phyloP scores from a whole-genome alignment of 1,140 invertebrate genomes.

The Microvelia longipes region DNA sequence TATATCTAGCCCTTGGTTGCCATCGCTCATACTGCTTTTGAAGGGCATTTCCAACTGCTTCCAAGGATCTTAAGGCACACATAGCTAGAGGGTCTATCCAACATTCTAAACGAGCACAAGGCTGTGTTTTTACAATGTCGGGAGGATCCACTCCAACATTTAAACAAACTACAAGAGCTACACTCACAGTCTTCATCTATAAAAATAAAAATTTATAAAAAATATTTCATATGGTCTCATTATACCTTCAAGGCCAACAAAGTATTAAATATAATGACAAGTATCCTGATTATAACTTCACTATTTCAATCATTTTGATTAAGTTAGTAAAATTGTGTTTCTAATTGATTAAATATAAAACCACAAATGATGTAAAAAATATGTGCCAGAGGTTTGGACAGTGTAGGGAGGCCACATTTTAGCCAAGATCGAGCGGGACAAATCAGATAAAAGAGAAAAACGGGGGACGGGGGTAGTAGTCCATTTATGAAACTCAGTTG shows the following conservation, averaged over 20 bases:
- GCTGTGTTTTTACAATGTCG: constrained; percentile 91
- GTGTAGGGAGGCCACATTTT: too few relatives aligned
- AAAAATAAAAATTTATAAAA: constrained; percentile 23
- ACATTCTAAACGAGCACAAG: constrained; percentile 87
- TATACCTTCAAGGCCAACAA: background rate
- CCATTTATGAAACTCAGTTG: too few relatives aligned
- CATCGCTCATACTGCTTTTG: constrained; percentile 95
- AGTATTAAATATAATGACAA: background rate
- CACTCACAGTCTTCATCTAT: constrained; percentile 97
- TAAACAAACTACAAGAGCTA: constrained; percentile 90
- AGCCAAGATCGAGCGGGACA: too few relatives aligned
- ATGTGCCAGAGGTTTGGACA: too few relatives aligned
- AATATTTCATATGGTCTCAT: background rate
- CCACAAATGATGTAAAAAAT: too few relatives aligned
- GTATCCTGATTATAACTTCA: background rate
- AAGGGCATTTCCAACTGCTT: constrained; percentile 76
- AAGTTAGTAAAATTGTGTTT: background rate
- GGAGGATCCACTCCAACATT: constrained; percentile 99
- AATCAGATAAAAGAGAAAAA: too few relatives aligned
- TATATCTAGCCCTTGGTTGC: constrained; percentile 93
- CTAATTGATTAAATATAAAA: too few relatives aligned
- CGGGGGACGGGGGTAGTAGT: too few relatives aligned
- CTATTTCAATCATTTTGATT: background rate
- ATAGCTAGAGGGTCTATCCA: constrained; percentile 85
- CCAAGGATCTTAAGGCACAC: constrained; percentile 83